Evolutionary conservation across 2,113 vertebrate species (phyloP).

Genomic region (Poeciliopsis turrubarensis): DNA sequence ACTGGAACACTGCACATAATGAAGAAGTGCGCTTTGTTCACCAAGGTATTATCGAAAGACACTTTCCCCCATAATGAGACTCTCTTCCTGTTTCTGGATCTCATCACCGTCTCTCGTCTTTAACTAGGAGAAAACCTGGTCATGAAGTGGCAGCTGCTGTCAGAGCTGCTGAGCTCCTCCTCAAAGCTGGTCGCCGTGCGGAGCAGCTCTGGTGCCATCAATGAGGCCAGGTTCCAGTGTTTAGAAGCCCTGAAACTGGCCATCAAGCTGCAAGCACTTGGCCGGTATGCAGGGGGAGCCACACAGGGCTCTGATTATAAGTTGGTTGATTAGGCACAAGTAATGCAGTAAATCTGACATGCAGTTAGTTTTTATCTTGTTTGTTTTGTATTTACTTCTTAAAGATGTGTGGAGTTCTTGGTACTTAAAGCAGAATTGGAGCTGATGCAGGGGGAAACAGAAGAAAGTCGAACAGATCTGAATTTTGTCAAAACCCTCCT

Average conservation of each 20-base stretch:
- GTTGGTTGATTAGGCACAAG: neutral
- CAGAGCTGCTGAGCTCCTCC: conserved; percentile 84
- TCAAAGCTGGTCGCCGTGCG: conserved; percentile 81
- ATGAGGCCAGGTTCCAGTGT: conserved; percentile 88
- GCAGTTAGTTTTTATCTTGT: neutral
- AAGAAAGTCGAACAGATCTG: conserved; percentile 82
- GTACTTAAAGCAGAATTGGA: conserved; percentile 90
- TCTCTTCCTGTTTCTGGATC: neutral
- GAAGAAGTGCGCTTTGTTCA: conserved; percentile 78
- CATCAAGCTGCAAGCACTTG: conserved; percentile 84
- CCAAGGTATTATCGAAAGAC: conserved; percentile 74
- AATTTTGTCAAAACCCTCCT: conserved; percentile 85
- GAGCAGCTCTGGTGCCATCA: conserved; percentile 78
- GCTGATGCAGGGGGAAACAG: conserved; percentile 81
- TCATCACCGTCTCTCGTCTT: neutral
- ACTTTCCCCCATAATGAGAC: neutral
- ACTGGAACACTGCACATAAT: conserved; percentile 55
- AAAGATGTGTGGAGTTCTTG: conserved; percentile 87
- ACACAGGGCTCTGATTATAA: neutral
- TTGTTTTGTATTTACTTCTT: neutral
- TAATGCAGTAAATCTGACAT: neutral
- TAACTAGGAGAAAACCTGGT: conserved; percentile 85
- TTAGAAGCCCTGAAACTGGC: conserved; percentile 87
- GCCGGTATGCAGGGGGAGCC: conserved; percentile 78
- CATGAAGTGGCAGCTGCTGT: conserved; percentile 91